These are phyloP conservation scores for Batillaria attramentaria DNA, from an alignment of 1,140 invertebrate genomes.

Conservation along the genomic window DNA sequence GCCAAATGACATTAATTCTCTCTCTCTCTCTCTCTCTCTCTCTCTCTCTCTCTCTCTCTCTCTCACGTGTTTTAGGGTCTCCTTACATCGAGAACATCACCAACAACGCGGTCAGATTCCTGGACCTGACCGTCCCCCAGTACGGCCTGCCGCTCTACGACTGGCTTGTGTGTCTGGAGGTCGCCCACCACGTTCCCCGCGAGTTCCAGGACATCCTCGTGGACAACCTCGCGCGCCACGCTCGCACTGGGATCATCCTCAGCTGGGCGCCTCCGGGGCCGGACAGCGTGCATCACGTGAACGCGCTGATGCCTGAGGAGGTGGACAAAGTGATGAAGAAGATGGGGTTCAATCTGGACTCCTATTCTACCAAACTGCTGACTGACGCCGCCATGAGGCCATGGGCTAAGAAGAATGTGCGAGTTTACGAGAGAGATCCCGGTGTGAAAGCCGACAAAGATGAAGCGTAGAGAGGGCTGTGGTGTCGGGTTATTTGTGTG, in stretches of 20 bases:
- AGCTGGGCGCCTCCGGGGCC: constrained; percentile 37
- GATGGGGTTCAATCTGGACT: background rate
- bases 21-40: too few species aligned
- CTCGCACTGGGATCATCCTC: constrained; percentile 31
- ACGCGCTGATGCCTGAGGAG: background rate
- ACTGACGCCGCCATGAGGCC: background rate
- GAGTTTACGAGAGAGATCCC: too few species aligned
- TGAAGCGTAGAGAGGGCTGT: too few species aligned
- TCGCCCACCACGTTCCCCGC: constrained; percentile 37
- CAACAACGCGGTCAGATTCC: constrained; percentile 32
- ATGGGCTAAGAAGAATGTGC: too few species aligned
- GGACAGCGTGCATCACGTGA: constrained; percentile 8
- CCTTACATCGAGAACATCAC: too few species aligned
- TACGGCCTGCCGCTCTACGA: too few species aligned
- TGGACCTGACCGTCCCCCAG: constrained; percentile 44
- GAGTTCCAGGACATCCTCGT: constrained; percentile 29
- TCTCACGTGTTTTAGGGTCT: too few species aligned
- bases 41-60: constrained; percentile 33
- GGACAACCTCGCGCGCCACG: constrained; percentile 37
- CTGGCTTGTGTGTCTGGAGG: constrained; percentile 40
- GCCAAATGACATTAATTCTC: too few species aligned
- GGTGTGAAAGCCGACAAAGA: too few species aligned
- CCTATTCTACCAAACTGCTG: background rate
- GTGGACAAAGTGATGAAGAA: background rate
- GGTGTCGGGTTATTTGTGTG: too few species aligned